Evolutionary conservation across 2,797 vertebrate species (phyloP).

Genomic region (Astyanax mexicanus): DNA sequence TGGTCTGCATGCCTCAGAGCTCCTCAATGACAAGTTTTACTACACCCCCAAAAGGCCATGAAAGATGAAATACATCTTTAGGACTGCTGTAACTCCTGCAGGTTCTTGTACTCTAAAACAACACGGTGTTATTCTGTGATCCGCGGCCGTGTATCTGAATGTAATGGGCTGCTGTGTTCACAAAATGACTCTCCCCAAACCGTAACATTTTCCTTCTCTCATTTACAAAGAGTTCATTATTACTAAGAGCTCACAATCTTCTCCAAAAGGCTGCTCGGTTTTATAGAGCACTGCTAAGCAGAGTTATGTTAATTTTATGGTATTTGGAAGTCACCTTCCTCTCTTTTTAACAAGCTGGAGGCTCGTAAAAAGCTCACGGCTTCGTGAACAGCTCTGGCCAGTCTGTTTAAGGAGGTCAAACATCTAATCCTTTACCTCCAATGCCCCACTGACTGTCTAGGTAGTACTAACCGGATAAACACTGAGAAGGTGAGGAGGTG

Average conservation of each 20-base stretch:
- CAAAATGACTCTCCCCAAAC: neutral
- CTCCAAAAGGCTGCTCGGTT: neutral
- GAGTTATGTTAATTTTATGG: conserved; percentile 24
- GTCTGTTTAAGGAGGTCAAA: conserved; percentile 6
- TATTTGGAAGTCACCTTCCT: neutral
- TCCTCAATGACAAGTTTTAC: conserved; percentile 27
- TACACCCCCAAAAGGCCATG: conserved; percentile 24
- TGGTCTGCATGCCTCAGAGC: conserved; percentile 15
- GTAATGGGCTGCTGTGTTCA: neutral
- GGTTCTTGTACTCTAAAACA: conserved; percentile 7
- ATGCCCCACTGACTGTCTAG: neutral
- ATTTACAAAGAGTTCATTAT: neutral
- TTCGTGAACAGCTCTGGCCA: conserved; percentile 9
- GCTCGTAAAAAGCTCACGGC: conserved; percentile 6
- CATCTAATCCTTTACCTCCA: conserved; percentile 23
- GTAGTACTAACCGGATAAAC: neutral
- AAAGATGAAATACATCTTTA: conserved; percentile 40
- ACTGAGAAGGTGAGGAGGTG: no score
- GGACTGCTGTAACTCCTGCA: conserved; percentile 21
- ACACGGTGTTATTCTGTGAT: conserved; percentile 15
- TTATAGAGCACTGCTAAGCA: neutral
- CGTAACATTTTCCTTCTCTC: neutral
- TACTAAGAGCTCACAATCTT: neutral
- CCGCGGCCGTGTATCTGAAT: neutral
- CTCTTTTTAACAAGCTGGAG: conserved; percentile 17